A percentile compares a stretch with the other conserved stretches of the same genome.
These are phyloP conservation scores for Polydrusus pterygomalis DNA, from an alignment of 2,888 invertebrate species.

Conservation along the genomic window DNA sequence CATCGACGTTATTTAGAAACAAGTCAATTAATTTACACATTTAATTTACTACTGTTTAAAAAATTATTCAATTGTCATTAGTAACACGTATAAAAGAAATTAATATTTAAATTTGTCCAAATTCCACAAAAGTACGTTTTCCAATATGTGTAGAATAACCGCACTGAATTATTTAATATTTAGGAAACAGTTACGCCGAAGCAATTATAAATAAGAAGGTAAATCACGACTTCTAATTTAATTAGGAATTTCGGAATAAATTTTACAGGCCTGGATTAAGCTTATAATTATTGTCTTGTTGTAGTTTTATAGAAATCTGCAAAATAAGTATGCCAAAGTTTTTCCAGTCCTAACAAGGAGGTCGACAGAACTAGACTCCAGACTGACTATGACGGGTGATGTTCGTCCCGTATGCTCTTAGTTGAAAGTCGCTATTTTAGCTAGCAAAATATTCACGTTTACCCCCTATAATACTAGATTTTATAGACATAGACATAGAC, in stretches of 20 bases:
- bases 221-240: constrained; percentile 15
- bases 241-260: constrained; percentile 11
- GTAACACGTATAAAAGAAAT: background rate
- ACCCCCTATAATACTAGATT: too few relatives aligned
- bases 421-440: too few relatives aligned
- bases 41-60: background rate
- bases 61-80: background rate
- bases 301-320: too few relatives aligned
- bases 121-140: background rate
- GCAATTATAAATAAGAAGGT: constrained; percentile 3
- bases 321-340: too few relatives aligned
- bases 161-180: constrained; percentile 2
- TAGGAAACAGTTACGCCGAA: constrained; percentile 6
- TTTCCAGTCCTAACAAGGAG: too few relatives aligned
- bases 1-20: background rate
- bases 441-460: too few relatives aligned
- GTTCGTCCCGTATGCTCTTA: too few relatives aligned
- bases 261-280: background rate
- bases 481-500: too few relatives aligned
- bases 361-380: too few relatives aligned
- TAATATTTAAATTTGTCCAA: constrained; percentile 3
- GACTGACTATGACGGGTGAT: too few relatives aligned
- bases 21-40: background rate
- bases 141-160: constrained; percentile 4
- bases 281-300: too few relatives aligned